Evolutionary conservation across 2,797 vertebrate species (phyloP).

Genomic region (Eidolon dupreanum): DNA sequence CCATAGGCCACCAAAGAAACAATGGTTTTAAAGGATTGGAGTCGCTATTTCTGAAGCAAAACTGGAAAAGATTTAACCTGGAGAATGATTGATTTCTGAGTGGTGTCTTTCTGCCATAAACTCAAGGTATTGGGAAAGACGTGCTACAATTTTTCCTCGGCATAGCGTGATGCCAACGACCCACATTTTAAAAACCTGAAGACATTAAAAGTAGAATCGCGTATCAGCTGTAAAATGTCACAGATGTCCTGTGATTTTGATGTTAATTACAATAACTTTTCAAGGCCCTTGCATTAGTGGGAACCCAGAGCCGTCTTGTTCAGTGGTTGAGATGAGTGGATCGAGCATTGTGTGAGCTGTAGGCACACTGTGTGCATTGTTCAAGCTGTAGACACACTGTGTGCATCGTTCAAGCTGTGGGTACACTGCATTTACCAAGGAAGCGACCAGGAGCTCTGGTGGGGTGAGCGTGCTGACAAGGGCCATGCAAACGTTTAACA

Average conservation of each 20-base stretch:
- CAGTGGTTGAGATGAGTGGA: constrained; percentile 9
- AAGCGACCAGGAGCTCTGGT: constrained; percentile 53
- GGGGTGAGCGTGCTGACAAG: constrained; percentile 68
- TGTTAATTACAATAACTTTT: constrained; percentile 6
- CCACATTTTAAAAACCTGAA: not conserved
- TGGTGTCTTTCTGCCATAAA: constrained; percentile 36
- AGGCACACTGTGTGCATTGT: no score
- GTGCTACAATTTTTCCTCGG: not conserved
- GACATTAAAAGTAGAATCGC: not conserved
- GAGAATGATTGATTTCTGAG: constrained; percentile 34
- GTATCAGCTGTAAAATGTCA: not conserved
- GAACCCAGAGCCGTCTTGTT: not conserved
- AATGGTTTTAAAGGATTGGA: not conserved
- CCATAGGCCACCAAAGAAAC: constrained; percentile 47
- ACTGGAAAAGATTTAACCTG: not conserved
- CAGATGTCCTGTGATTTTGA: not conserved
- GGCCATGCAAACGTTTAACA: constrained; percentile 73
- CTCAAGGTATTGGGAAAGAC: not conserved
- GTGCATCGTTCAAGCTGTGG: no score
- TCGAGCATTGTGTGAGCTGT: not conserved
- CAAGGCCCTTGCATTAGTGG: not conserved
- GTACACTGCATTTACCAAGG: constrained; percentile 61
- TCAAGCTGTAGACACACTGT: no score
- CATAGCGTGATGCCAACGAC: not conserved
- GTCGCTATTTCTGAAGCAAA: constrained; percentile 38